phyloP scores from a whole-genome alignment of 2,797 vertebrate genomes.

The Hydrocynus forskahlii region DNA sequence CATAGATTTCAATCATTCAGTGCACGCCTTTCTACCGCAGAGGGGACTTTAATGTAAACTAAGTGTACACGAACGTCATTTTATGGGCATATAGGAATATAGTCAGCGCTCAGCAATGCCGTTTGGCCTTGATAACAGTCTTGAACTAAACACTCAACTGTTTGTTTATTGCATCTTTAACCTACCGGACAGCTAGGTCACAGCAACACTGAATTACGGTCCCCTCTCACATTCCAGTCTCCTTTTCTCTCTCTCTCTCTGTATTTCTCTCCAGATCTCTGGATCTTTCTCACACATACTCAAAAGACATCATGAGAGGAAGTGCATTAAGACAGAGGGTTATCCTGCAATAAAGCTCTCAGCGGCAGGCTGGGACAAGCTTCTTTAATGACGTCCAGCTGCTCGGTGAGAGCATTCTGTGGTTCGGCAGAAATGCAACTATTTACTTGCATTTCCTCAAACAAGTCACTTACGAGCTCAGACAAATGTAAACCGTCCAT shows the following conservation, averaged over 20 bases:
- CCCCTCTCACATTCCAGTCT: not conserved
- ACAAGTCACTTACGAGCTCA: conserved; percentile 21
- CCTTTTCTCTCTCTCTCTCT: conserved; percentile 4
- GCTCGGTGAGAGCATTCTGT: conserved; percentile 16
- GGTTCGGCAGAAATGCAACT: conserved; percentile 38
- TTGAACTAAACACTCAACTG: not conserved
- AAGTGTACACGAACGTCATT: not conserved
- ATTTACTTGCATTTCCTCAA: conserved; percentile 41
- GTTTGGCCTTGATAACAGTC: not conserved
- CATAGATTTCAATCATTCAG: no score
- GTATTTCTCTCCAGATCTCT: not conserved
- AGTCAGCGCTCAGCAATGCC: not conserved
- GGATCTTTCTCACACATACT: not conserved
- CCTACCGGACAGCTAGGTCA: not conserved
- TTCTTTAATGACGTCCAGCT: conserved; percentile 27
- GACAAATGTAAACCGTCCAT: conserved; percentile 40
- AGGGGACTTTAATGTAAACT: no score
- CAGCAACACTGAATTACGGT: not conserved
- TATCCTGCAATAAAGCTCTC: conserved; percentile 27
- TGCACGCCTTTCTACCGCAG: no score
- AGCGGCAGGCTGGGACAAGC: conserved; percentile 9
- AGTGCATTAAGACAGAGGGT: not conserved
- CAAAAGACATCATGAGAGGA: conserved; percentile 29
- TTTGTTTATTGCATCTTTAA: conserved; percentile 29
- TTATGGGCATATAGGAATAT: not conserved